Evolutionary conservation across 2,797 vertebrate species (phyloP).

Genomic region (Thunnus albacares): DNA sequence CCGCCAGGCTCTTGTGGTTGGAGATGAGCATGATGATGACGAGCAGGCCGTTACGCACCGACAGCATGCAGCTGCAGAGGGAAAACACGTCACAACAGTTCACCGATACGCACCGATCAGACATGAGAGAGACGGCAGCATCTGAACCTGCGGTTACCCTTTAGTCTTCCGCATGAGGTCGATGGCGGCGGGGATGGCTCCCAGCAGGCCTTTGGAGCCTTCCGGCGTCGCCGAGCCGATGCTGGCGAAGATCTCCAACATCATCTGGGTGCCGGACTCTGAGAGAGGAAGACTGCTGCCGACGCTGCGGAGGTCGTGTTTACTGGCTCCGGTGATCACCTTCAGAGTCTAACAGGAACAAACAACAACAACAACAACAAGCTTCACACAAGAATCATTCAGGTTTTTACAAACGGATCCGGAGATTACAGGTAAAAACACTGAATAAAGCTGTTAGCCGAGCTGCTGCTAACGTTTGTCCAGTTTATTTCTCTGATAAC

Average conservation of each 20-base stretch:
- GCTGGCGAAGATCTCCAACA: conserved; percentile 93
- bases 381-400: no score
- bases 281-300: conserved; percentile 80
- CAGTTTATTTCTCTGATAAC: no score
- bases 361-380: no score
- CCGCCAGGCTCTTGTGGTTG: conserved; percentile 90
- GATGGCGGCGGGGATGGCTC: conserved; percentile 88
- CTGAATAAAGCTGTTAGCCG: no score
- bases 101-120: neutral
- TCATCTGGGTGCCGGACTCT: conserved; percentile 89
- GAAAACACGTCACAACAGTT: neutral
- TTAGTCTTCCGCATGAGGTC: conserved; percentile 88
- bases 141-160: conserved; percentile 80
- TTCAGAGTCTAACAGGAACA: conserved; percentile 87
- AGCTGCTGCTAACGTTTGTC: no score
- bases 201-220: conserved; percentile 87
- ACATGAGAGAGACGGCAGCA: accelerated
- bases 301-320: conserved; percentile 82
- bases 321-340: conserved; percentile 90
- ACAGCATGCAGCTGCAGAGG: conserved; percentile 85
- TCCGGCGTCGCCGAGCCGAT: conserved; percentile 90
- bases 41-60: conserved; percentile 91
- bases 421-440: no score
- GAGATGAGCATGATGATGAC: conserved; percentile 91
- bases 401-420: no score